Evolutionary conservation across 2,113 vertebrate genomes (phyloP).

Genomic region (Pseudorectes ferrugineus): DNA sequence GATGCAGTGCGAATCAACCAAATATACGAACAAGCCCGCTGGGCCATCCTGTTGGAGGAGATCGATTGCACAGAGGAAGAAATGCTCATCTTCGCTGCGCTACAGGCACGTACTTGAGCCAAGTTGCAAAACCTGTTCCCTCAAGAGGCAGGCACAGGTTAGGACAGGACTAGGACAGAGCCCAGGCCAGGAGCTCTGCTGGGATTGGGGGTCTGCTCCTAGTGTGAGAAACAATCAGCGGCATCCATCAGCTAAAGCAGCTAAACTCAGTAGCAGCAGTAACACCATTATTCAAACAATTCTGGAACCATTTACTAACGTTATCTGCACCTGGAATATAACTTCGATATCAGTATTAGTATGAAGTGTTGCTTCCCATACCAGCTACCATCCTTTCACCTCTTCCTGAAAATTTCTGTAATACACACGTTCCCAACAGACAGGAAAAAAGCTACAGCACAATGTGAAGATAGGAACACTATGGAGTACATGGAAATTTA

Average conservation of each 20-base stretch:
- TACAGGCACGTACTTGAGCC: slow-evolving; percentile 80
- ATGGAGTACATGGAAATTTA: background rate
- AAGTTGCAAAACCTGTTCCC: slow-evolving; percentile 9
- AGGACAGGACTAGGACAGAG: slow-evolving; percentile 31
- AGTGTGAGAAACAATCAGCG: background rate
- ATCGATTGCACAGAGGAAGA: slow-evolving; percentile 98
- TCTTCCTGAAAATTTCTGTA: background rate
- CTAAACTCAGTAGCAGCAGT: background rate
- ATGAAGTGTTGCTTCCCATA: background rate
- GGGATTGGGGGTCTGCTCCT: background rate
- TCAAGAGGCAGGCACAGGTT: slow-evolving; percentile 2
- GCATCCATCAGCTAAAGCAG: background rate
- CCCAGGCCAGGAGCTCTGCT: background rate
- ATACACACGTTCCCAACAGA: background rate
- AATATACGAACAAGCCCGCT: slow-evolving; percentile 94
- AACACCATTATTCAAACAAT: background rate
- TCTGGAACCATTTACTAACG: background rate
- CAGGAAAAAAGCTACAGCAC: background rate
- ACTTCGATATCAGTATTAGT: background rate
- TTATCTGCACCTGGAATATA: background rate
- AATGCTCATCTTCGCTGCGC: slow-evolving; percentile 95
- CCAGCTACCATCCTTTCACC: background rate
- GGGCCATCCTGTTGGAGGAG: slow-evolving; percentile 92
- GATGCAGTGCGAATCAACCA: slow-evolving; percentile 94
- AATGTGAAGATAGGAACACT: background rate